phyloP scores from a whole-genome alignment of 1,140 invertebrate genomes.

The Macrostomum lignano region DNA sequence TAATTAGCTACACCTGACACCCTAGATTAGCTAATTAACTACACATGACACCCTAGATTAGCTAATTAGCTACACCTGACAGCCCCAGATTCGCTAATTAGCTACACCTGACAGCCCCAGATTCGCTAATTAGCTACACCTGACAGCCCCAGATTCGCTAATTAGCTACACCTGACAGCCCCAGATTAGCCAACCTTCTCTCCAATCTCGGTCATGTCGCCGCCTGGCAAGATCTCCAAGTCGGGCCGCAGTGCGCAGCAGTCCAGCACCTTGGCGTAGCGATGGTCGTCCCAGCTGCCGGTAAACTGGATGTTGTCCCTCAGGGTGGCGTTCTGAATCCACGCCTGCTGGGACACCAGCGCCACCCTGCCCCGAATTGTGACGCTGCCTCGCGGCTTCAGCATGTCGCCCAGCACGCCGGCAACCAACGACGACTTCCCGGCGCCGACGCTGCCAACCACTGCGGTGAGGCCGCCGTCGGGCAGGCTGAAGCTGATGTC shows the following conservation, averaged over 20 bases:
- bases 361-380: conserved; percentile 40
- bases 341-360: conserved; percentile 65
- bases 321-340: conserved; percentile 67
- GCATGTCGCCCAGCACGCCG: conserved; percentile 64
- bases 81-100: too few species aligned
- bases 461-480: neutral
- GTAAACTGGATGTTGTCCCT: conserved; percentile 58
- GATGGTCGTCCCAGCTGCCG: conserved; percentile 36
- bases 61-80: too few species aligned
- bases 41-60: too few species aligned
- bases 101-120: too few species aligned
- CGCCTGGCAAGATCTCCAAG: conserved; percentile 23
- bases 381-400: conserved; percentile 30
- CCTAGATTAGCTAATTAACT: too few species aligned
- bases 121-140: too few species aligned
- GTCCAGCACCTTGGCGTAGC: conserved; percentile 51
- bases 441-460: conserved; percentile 44
- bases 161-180: too few species aligned
- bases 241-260: conserved; percentile 32
- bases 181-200: too few species aligned
- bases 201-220: conserved; percentile 32
- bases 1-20: too few species aligned
- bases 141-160: too few species aligned
- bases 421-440: conserved; percentile 62
- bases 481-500: conserved; percentile 1